A percentile compares a stretch with the other conserved stretches of the same genome.
These are phyloP conservation scores for Laticauda colubrina DNA, from an alignment of 2,113 vertebrate genomes.

Conservation along the genomic window DNA sequence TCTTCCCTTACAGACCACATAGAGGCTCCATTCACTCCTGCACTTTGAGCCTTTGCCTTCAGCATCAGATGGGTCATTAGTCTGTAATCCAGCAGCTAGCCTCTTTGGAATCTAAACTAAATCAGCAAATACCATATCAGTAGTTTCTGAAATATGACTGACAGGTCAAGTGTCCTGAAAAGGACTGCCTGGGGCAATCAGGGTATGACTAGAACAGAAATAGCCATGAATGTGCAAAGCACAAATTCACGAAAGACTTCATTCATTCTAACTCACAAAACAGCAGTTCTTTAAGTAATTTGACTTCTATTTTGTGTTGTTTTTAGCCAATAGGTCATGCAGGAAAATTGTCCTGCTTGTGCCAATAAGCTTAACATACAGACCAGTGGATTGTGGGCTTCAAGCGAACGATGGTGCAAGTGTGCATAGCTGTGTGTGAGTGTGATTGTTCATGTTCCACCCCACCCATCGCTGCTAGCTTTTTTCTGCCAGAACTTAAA, in stretches of 20 bases:
- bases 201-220: slow-evolving; percentile 66
- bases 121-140: slow-evolving; percentile 73
- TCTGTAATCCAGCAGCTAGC: slow-evolving; percentile 73
- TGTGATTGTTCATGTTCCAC: slow-evolving; percentile 2
- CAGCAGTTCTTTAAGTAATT: slow-evolving; percentile 70
- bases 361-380: slow-evolving; percentile 66
- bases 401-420: slow-evolving; percentile 43
- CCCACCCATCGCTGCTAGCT: slow-evolving; percentile 25
- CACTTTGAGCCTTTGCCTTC: slow-evolving; percentile 79
- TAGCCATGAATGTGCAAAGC: slow-evolving; percentile 67
- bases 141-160: slow-evolving; percentile 78
- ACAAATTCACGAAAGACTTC: slow-evolving; percentile 71
- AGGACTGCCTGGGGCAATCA: slow-evolving; percentile 73
- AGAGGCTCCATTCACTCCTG: slow-evolving; percentile 76
- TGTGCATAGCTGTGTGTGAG: slow-evolving; percentile 56
- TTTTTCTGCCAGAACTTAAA: slow-evolving; percentile 52
- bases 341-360: slow-evolving; percentile 67
- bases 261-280: slow-evolving; percentile 76
- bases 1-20: slow-evolving; percentile 72
- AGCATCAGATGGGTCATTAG: slow-evolving; percentile 80
- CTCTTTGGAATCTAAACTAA: slow-evolving; percentile 74
- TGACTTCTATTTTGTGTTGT: slow-evolving; percentile 68
- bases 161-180: slow-evolving; percentile 77
- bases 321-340: slow-evolving; percentile 71
- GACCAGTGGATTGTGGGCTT: slow-evolving; percentile 57